Conservation (phyloP, 2,113 vertebrate genomes). For the Nestor notabilis region DNA sequence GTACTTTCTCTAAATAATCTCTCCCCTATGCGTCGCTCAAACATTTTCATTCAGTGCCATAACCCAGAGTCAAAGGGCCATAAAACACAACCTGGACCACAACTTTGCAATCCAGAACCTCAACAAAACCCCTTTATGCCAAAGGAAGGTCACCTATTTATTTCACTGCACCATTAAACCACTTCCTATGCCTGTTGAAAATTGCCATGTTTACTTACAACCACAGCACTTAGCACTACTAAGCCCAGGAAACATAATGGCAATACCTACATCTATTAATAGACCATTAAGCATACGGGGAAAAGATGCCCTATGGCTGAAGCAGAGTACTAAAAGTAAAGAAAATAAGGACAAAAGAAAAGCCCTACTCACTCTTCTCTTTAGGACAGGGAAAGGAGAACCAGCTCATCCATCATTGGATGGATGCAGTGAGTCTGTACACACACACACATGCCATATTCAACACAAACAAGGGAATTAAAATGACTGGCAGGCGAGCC, state of each 20-base stretch:
- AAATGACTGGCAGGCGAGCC: not conserved
- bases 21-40: not conserved
- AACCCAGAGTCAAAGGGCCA: not conserved
- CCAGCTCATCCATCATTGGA: not conserved
- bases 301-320: not conserved
- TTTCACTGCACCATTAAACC: not conserved
- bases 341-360: not conserved
- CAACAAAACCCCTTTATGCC: not conserved
- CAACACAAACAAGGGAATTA: not conserved
- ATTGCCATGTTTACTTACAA: not conserved
- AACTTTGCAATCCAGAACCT: not conserved
- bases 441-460: not conserved
- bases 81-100: not conserved
- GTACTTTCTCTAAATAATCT: not conserved
- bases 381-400: not conserved
- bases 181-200: not conserved
- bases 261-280: conserved; percentile 9
- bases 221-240: not conserved
- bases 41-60: not conserved
- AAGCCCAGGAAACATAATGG: not conserved
- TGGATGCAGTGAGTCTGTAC: not conserved
- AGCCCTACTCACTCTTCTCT: not conserved
- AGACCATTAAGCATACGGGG: not conserved
- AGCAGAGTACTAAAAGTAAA: not conserved
- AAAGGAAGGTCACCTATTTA: not conserved